Evolutionary conservation across 2,888 invertebrate species (phyloP).

Genomic region (Dimorphilus gyrociliatus): DNA sequence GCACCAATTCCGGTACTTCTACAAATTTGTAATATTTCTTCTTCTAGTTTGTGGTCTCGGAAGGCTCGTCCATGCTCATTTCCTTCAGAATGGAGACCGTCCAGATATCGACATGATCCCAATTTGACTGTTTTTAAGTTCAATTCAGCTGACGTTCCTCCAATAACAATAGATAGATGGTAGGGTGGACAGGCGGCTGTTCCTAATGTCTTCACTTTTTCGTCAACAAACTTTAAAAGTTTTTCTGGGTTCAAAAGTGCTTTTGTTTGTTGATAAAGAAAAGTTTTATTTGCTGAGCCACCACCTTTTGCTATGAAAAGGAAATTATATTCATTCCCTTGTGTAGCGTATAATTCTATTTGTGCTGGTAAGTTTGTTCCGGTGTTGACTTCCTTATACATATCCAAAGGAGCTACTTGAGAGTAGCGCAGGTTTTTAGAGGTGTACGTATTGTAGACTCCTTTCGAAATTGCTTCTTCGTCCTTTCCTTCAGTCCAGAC

Average conservation of each 20-base stretch:
- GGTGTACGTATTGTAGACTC: constrained; percentile 37
- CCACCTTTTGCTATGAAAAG: constrained; percentile 38
- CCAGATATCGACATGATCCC: constrained; percentile 33
- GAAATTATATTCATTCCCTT: constrained; percentile 32
- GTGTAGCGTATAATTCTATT: constrained; percentile 33
- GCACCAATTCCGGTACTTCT: constrained; percentile 34
- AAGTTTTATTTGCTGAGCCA: constrained; percentile 38
- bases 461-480: constrained; percentile 29
- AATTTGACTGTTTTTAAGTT: constrained; percentile 36
- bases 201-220: constrained; percentile 37
- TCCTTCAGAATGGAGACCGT: constrained; percentile 20
- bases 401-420: constrained; percentile 36
- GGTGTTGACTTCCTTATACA: constrained; percentile 36
- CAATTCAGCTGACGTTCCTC: constrained; percentile 36
- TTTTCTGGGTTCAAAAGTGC: constrained; percentile 35
- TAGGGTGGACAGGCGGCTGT: constrained; percentile 39
- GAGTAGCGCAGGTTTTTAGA: constrained; percentile 34
- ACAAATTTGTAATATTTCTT: constrained; percentile 26
- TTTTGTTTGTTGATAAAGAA: constrained; percentile 37
- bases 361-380: constrained; percentile 37
- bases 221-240: constrained; percentile 29
- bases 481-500: constrained; percentile 35
- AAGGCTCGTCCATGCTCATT: constrained; percentile 36
- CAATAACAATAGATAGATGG: constrained; percentile 35
- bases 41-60: constrained; percentile 29